phyloP scores from a whole-genome alignment of 2,888 invertebrate species.

The Platynereis dumerilii region DNA sequence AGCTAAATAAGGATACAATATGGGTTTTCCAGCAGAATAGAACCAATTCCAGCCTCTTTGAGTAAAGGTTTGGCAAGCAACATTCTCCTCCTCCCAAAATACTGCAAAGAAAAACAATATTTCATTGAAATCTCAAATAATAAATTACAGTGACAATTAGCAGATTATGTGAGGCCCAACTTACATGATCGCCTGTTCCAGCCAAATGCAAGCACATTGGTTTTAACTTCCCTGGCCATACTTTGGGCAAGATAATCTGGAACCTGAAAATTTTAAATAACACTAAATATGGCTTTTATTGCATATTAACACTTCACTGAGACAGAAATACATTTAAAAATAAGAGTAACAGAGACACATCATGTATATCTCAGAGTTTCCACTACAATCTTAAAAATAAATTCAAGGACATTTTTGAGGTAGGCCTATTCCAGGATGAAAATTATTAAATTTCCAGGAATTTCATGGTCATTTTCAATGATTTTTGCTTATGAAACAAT shows the following conservation, averaged over 20 bases:
- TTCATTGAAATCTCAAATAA: neutral
- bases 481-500: no score
- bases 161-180: conserved; percentile 48
- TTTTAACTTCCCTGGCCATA: conserved; percentile 72
- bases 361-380: no score
- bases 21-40: conserved; percentile 95
- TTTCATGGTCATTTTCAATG: no score
- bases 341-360: no score
- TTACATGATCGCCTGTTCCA: conserved; percentile 97
- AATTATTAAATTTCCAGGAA: no score
- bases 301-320: no score
- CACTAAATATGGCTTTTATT: conserved; percentile 11
- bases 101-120: conserved; percentile 69
- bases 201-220: conserved; percentile 90
- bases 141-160: neutral
- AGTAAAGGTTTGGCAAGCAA: conserved; percentile 90
- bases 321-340: no score
- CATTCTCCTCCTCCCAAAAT: conserved; percentile 87
- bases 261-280: conserved; percentile 57
- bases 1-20: conserved; percentile 69
- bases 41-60: conserved; percentile 87
- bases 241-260: conserved; percentile 76
- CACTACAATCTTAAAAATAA: no score
- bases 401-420: no score
- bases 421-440: no score